Base-by-base conservation (phyloP, 2,113 vertebrate species). In the Dasyornis broadbenti region DNA sequence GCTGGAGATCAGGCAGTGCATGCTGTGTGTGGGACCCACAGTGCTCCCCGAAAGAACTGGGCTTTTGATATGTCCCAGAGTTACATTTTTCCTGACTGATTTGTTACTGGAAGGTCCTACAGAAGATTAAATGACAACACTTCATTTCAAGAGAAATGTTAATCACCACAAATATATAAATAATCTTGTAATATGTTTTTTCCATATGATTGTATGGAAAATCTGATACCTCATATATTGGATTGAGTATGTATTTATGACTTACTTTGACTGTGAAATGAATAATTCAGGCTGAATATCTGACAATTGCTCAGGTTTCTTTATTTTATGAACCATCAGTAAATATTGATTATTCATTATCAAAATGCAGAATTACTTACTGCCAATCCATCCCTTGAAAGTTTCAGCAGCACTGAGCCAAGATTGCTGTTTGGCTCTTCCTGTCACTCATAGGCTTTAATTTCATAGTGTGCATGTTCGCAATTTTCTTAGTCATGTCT, bases 261-360 rank as follows among this genome's bases (percentile, higher is more conserved):
- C 31, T 80, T 42, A 33, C 15, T 61, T 53, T 39, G 76, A 39
- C 40, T 52, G 35, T 28, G 59, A 66, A 63, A 21, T 44, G 66
- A 61, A 28, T 68, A 56, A 70, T 91, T 65, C 71, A 69, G 49
- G 6, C 26, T 33, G 27, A 91, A 81, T 81, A 83, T 33, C 18
- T 86, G 72, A 60, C 40, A 64, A 1, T 57, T 82, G 27, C 30
- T 94, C 19, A 52, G 16, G 17, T 77, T 64, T 77, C 56, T 83
- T 84, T 53, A 47, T 85, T 91, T 92, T 53, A 64, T 69, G 54
- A 91, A 28, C 42, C 28, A 24, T 68, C 52, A 59, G 47, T 64
- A 92, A 93, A 40, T 83, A 93, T 78, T 60, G 71, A 73, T 88
- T 73, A 15, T 57, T 76, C 39, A 13, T 82, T 93, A 71, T 64